Base-by-base conservation (phyloP, 2,888 invertebrate species). In the Melanchra persicariae region DNA sequence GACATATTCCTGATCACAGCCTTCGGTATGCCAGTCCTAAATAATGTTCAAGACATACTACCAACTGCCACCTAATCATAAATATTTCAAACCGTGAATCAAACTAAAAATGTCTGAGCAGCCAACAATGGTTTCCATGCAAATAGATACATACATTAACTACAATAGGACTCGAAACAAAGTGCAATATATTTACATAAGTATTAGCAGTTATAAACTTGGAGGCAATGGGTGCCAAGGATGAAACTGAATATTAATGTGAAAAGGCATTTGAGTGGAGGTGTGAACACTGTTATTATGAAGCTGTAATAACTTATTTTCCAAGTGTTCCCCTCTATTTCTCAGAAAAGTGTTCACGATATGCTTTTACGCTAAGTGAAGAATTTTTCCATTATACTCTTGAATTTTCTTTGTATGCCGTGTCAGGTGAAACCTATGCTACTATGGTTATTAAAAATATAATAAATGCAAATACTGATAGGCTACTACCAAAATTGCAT, bases 131-230 rank as follows among this genome's bases (percentile, higher is more conserved):
- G 79, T 58, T 59, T 70, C n/a, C 34, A 64, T 77, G 74, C 71
- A 72, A 79, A 77, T 75, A 77, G 22, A 67, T 64, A 71, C 77
- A 75, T 77, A 66, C 47, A 72, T 83, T 74, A 75, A 66, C 70
- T 54, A 72, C 60, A 72, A 70, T 66, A 62, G 59, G 57, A 77
- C 43, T 61, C 7, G 51, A 78, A 79, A 84, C 83, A 77, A 81
- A 83, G 83, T 85, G 83, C 85, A 81, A 78, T 75, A 78, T 54
- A 85, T 83, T 83, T 66, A 64, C 78, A 84, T 83, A 85, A 83
- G 63, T 75, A 79, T 77, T 63, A 37, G 64, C 47, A 59, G 58
- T 49, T 68, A 81, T 84, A 81, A 80, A 82, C 51, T 69, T 61
- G 19, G 61, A 60, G 71, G 57, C 77, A 58, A 74, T 78, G 76